These are phyloP conservation scores for Aphidius ervi DNA, from an alignment of 1,140 invertebrate genomes.

Conservation along the genomic window DNA sequence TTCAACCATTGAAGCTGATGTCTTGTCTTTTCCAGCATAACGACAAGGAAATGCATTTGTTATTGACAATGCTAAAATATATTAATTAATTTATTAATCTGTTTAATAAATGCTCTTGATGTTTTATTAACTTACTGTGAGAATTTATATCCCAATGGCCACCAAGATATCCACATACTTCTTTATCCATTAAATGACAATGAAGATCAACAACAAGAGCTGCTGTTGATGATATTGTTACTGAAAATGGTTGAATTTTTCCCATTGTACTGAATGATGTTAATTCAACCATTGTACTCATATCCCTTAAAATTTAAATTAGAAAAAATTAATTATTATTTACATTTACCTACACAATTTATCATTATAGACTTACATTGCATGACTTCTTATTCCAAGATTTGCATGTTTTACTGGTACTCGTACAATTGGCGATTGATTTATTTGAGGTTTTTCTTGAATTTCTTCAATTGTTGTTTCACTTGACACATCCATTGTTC, in stretches of 20 bases:
- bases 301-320: constrained; percentile 60
- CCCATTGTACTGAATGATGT: constrained; percentile 81
- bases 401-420: constrained; percentile 52
- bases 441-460: constrained; percentile 30
- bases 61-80: constrained; percentile 60
- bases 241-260: constrained; percentile 87
- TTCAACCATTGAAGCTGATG: constrained; percentile 69
- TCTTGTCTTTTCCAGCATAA: constrained; percentile 73
- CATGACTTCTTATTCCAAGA: constrained; percentile 51
- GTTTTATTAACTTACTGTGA: constrained; percentile 76
- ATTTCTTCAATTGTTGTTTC: constrained; percentile 35
- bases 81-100: too few species aligned
- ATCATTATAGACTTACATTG: constrained; percentile 39
- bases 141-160: constrained; percentile 92
- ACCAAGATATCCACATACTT: constrained; percentile 91
- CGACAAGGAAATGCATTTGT: constrained; percentile 86
- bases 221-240: constrained; percentile 85
- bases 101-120: too few species aligned
- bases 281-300: constrained; percentile 82
- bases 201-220: constrained; percentile 89
- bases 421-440: constrained; percentile 35
- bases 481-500: constrained; percentile 20
- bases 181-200: constrained; percentile 84
- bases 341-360: not conserved
- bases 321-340: constrained; percentile 1